Base-by-base conservation (phyloP, 2,113 vertebrate genomes). In the Nestor notabilis region DNA sequence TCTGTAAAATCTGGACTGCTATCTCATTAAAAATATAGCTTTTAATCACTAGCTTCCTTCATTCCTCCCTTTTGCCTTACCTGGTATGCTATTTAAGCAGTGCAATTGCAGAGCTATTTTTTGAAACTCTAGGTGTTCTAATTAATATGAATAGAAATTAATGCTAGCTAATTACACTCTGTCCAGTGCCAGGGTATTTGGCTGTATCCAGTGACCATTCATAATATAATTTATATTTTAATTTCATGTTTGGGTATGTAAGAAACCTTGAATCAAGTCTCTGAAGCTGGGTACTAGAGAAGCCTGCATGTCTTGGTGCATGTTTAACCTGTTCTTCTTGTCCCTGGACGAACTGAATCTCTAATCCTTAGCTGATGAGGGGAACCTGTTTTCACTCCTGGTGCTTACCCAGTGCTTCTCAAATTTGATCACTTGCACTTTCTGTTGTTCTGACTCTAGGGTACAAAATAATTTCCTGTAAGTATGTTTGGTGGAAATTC, bases 61-160 rank as follows among this genome's bases (percentile, higher is more conserved):
- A 77, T 53, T 23, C 14, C 29, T 92, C 55, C 55, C 33, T 68
- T 88, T 85, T 88, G 60, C 92, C 64, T 92, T 53, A 52, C 63
- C 58, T 88, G 66, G 13, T 88, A 31, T 77, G 43, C 46, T 66
- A 16, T 86, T 94, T 53, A 90, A 92, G 47, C 37, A 90, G 46
- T 66, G 23, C 41, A 83, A 80, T 63, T 83, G 74, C 65, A 82
- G 89, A 86, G 49, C 53, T 92, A 15, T 46, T 74, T 93, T 93
- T 83, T 92, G 23, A 81, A 90, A 83, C 65, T 86, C 31, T 81
- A 81, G 85, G 64, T 86, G 35, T 87, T 94, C 80, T 47, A 83
- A 71, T 86, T 93, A 88, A 63, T 29, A 33, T 90, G 89, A 77
- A 77, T n/a, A 46, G 55, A 80, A 93, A 78, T 89, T 80, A 27